Evolutionary conservation across 2,113 vertebrate species (phyloP).

Genomic region (Platichthys flesus): DNA sequence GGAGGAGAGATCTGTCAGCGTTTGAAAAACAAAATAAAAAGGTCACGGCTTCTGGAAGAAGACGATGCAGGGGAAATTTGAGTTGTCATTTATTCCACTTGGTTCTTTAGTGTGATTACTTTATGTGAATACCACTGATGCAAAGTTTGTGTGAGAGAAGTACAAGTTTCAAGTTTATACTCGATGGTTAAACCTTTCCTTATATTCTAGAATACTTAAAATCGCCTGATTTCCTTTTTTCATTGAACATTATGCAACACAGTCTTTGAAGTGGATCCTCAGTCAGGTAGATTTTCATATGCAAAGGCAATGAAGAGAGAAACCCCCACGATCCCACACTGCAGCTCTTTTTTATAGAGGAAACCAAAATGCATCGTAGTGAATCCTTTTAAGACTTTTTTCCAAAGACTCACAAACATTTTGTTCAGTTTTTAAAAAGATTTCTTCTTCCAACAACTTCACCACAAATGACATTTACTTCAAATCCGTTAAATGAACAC

Average conservation of each 20-base stretch:
- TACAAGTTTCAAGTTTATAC: too few relatives aligned
- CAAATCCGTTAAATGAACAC: background rate
- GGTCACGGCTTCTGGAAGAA: conserved; percentile 3
- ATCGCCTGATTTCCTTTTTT: background rate
- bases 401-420: too few relatives aligned
- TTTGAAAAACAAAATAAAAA: conserved; percentile 13
- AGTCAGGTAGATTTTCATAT: too few relatives aligned
- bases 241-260: too few relatives aligned
- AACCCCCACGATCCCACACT: too few relatives aligned
- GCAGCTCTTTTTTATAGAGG: background rate
- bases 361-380: background rate
- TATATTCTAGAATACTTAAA: too few relatives aligned
- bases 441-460: background rate
- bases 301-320: too few relatives aligned
- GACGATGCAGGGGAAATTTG: background rate
- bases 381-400: background rate
- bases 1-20: conserved; percentile 1
- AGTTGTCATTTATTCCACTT: too few relatives aligned
- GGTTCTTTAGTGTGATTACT: too few relatives aligned
- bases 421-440: too few relatives aligned
- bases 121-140: background rate
- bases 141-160: too few relatives aligned
- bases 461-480: background rate
- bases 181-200: background rate
- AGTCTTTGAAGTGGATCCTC: too few relatives aligned